Conservation (phyloP, 30 jellyfish, hydroid and myxozoan genomes). For the Nemopilema nomurai region DNA sequence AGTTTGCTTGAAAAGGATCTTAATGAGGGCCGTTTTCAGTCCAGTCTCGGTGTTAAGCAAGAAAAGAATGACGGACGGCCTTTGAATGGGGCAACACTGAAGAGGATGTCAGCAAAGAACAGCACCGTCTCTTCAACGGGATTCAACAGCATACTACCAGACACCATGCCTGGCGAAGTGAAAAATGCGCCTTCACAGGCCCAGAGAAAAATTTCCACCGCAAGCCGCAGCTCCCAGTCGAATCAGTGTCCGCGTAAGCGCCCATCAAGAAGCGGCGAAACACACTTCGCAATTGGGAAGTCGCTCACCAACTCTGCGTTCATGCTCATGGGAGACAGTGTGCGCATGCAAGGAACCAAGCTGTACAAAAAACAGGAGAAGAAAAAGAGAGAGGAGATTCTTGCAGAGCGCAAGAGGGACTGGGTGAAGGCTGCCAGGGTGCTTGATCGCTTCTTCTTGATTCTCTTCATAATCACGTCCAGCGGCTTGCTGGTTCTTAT, state of each 20-base stretch:
- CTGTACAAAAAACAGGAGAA: conserved; percentile 13
- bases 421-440: conserved; percentile 76
- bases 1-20: background rate
- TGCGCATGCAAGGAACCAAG: background rate
- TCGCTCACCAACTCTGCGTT: background rate
- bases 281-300: background rate
- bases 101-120: background rate
- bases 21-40: background rate
- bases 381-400: conserved; percentile 30
- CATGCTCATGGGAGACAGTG: background rate
- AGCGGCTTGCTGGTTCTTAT: conserved; percentile 39
- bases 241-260: background rate
- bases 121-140: background rate
- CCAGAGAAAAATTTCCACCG: background rate
- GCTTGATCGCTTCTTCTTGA: conserved; percentile 49
- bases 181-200: background rate
- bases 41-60: no score
- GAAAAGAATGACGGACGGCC: background rate
- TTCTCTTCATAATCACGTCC: conserved; percentile 38
- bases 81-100: background rate
- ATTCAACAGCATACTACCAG: background rate
- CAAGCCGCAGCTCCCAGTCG: background rate
- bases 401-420: conserved; percentile 32
- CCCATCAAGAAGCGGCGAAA: background rate
- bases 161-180: background rate